Evolutionary conservation across 2,888 invertebrate species (phyloP).

Genomic region (Philopedon plagiatum): DNA sequence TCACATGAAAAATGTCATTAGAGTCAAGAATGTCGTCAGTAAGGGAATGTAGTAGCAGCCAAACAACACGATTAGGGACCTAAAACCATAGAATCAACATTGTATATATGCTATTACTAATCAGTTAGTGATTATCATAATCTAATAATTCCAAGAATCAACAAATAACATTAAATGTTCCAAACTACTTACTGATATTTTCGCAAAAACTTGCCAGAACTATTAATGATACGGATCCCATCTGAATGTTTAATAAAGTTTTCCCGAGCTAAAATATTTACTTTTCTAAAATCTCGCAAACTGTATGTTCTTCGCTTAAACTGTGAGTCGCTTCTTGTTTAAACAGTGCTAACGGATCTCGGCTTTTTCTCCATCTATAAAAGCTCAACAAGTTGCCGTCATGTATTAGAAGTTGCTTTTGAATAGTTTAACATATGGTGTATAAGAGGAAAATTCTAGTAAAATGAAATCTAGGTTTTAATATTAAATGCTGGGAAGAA

Average conservation of each 20-base stretch:
- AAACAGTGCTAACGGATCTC: conserved; percentile 17
- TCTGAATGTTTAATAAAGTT: conserved; percentile 35
- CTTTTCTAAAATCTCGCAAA: conserved; percentile 36
- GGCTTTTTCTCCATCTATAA: conserved; percentile 19
- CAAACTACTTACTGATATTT: background rate
- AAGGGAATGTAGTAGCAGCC: too few species aligned
- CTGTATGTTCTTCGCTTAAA: conserved; percentile 15
- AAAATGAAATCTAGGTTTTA: background rate
- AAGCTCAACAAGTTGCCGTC: conserved; percentile 28
- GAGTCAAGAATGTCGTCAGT: too few species aligned
- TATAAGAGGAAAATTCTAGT: background rate
- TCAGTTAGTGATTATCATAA: too few species aligned
- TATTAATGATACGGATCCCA: conserved; percentile 12
- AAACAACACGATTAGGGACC: too few species aligned
- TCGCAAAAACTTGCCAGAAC: conserved; percentile 17
- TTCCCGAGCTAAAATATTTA: conserved; percentile 26
- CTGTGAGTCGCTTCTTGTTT: conserved; percentile 28
- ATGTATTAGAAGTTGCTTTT: background rate
- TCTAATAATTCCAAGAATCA: too few species aligned
- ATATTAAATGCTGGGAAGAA: background rate
- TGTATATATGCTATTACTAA: too few species aligned
- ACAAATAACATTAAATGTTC: background rate
- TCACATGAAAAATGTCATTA: too few species aligned
- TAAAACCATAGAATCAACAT: too few species aligned
- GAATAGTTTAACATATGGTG: background rate